phyloP scores from a whole-genome alignment of 2,113 vertebrate species.

The Pelobates fuscus region DNA sequence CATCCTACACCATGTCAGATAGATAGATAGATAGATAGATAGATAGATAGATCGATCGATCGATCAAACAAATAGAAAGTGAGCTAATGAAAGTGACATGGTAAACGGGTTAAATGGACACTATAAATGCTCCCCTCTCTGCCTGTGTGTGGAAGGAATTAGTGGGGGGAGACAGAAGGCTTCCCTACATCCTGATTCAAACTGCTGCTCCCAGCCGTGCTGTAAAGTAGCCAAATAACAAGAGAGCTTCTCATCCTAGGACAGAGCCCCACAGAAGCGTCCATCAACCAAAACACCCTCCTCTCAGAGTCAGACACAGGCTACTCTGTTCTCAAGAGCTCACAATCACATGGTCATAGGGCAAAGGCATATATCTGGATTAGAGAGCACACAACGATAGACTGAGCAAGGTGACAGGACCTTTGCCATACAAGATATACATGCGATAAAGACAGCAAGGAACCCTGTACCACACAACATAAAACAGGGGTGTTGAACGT shows the following conservation, averaged over 20 bases:
- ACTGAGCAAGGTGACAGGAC: no score
- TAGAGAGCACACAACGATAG: no score
- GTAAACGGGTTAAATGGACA: background rate
- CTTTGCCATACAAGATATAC: no score
- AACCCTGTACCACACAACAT: no score
- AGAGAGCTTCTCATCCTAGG: constrained; percentile 39
- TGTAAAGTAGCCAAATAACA: constrained; percentile 44
- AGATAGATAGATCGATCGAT: background rate
- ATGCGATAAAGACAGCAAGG: no score
- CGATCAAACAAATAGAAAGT: background rate
- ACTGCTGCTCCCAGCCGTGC: constrained; percentile 17
- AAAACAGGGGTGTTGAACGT: no score
- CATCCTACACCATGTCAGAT: background rate
- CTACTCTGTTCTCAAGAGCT: constrained; percentile 39
- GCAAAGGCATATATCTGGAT: background rate
- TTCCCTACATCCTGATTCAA: constrained; percentile 21
- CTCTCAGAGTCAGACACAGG: constrained; percentile 8
- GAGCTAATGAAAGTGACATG: background rate
- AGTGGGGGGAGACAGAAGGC: constrained; percentile 12
- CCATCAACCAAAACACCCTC: constrained; percentile 29
- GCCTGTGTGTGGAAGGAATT: background rate
- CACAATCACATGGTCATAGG: constrained; percentile 21
- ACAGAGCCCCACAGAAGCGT: constrained; percentile 25
- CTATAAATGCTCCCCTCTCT: background rate
- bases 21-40: background rate